phyloP scores from a whole-genome alignment of 2,888 invertebrate genomes.

The Gryllus longicercus region DNA sequence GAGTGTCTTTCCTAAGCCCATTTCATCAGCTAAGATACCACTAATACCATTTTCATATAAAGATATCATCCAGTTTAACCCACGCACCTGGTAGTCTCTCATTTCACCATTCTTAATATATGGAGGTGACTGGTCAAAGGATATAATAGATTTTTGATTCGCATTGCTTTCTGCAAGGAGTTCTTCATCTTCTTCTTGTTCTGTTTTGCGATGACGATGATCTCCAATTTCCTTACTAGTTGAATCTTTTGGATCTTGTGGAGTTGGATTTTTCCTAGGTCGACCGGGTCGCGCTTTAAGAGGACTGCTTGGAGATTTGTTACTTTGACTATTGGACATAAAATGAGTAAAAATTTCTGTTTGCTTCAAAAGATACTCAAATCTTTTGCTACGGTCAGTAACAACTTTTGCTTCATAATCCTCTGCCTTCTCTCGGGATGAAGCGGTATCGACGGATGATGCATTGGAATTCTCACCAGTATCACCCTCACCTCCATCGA shows the following conservation, averaged over 20 bases:
- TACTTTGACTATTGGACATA: conserved; percentile 73
- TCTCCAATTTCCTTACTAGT: neutral
- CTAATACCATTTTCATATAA: conserved; percentile 98
- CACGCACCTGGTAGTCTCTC: conserved; percentile 96
- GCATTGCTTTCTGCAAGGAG: conserved; percentile 80
- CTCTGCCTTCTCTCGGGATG: conserved; percentile 60
- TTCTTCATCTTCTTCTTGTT: conserved; percentile 99
- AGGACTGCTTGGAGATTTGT: conserved; percentile 69
- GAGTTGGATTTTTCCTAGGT: conserved; percentile 64
- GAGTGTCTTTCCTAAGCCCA: conserved; percentile 98
- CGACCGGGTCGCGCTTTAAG: conserved; percentile 84
- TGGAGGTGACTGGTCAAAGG: conserved; percentile 87
- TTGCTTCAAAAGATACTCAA: conserved; percentile 94
- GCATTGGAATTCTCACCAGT: conserved; percentile 73
- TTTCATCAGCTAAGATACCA: conserved; percentile 98
- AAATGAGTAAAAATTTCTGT: conserved; percentile 99
- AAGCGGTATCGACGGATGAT: conserved; percentile 63
- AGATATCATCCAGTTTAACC: conserved; percentile 99
- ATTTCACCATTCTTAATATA: conserved; percentile 92
- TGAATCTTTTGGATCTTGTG: conserved; percentile 28
- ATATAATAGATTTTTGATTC: conserved; percentile 70
- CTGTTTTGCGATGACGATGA: conserved; percentile 95
- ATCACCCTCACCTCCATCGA: conserved; percentile 56
- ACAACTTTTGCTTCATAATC: conserved; percentile 80
- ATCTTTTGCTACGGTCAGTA: conserved; percentile 86